phyloP scores from a whole-genome alignment of 2,797 vertebrate genomes.

The Amblyopsis hoosieri region DNA sequence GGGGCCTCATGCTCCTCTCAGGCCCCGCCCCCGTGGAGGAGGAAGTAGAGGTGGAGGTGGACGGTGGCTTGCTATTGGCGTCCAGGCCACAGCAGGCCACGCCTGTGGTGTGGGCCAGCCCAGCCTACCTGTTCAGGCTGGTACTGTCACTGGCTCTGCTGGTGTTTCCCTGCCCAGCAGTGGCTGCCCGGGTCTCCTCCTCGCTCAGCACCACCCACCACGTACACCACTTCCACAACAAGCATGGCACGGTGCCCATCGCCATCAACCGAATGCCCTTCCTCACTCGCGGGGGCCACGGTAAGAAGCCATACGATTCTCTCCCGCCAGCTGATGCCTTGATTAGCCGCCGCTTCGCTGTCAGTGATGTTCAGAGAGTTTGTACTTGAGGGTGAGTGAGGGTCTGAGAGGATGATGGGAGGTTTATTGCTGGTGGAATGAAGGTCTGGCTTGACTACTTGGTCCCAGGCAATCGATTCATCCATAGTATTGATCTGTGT shows the following conservation, averaged over 20 bases:
- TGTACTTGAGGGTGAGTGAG: not conserved
- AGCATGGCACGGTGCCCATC: constrained; percentile 94
- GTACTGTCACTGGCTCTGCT: constrained; percentile 78
- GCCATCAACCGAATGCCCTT: constrained; percentile 97
- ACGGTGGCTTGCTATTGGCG: constrained; percentile 51
- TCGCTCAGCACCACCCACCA: constrained; percentile 94
- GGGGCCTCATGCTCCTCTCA: constrained; percentile 67
- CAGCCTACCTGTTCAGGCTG: constrained; percentile 72
- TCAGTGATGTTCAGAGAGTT: not conserved
- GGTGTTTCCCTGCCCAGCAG: constrained; percentile 80
- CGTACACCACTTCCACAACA: constrained; percentile 96
- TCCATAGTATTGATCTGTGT: constrained; percentile 61
- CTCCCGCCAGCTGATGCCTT: not conserved
- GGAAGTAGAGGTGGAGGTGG: constrained; percentile 61
- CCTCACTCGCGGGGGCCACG: constrained; percentile 91
- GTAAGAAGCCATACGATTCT: constrained; percentile 75
- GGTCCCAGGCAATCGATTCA: constrained; percentile 41
- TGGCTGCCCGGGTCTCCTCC: constrained; percentile 90
- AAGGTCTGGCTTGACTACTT: constrained; percentile 44
- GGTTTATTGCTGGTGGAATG: constrained; percentile 42
- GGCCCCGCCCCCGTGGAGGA: constrained; percentile 63
- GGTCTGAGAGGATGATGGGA: not conserved
- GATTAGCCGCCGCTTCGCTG: constrained; percentile 11
- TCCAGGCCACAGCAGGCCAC: constrained; percentile 56
- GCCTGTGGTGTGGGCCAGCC: constrained; percentile 70